Base-by-base conservation (phyloP, 2,888 invertebrate species). In the Cremastinae sp. region DNA sequence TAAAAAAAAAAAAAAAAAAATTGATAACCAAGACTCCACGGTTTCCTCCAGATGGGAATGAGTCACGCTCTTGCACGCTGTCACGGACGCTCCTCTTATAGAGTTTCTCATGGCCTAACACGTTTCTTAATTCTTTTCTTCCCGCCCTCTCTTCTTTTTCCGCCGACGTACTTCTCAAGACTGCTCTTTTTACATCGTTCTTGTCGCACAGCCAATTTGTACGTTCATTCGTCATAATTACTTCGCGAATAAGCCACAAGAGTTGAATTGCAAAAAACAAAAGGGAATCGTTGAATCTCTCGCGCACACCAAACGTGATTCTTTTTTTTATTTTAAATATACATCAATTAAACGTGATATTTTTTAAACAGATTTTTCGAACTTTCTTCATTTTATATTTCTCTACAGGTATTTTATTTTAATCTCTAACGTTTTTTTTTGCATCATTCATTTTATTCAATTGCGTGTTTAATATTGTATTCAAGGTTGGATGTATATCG, bases 21-120 rank as follows among this genome's bases (percentile, higher is more conserved):
- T 64, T 72, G 51, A 68, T 74, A 64, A 69, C 49, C 22, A 65
- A 56, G 47, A 41, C 62, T 68, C 34, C 61, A 28, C 62, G 73
- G 28, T 72, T 79, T 74, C 71, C 66, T 74, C 79, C 80, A 78
- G 81, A 78, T 79, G 80, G 79, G 58, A 79, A 80, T 81, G 81
- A 81, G 78, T 81, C 81, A 81, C 74, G 78, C 75, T 73, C 62
- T 74, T 75, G 75, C 71, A 71, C 73, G 74, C 79, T 80, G 80
- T 78, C 79, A 81, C 77, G 80, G 80, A 80, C 78, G 72, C 78
- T 80, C 80, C 80, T 76, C 76, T 80, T 80, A 79, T 79, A 78
- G 77, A 81, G 77, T 75, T 81, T 78, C 77, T 79, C 72, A 66
- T 74, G 64, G 70, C 66, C 73, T 65, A 74, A 51, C 73, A 59